Evolutionary conservation across 2,113 vertebrate species (phyloP).

Genomic region (Baryphthengus martii): DNA sequence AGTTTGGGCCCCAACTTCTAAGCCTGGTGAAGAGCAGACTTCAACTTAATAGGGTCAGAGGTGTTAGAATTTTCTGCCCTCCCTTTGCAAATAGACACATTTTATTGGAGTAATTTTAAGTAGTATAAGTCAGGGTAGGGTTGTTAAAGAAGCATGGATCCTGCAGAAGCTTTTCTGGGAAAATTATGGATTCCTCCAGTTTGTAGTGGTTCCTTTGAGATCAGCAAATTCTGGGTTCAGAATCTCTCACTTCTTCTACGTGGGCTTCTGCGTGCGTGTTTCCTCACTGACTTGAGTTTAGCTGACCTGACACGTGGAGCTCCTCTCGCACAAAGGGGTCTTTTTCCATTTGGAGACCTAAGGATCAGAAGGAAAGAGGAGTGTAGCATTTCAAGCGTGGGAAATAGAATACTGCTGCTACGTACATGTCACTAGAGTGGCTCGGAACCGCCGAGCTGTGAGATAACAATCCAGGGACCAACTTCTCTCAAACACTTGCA

Average conservation of each 20-base stretch:
- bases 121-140: background rate
- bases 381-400: background rate
- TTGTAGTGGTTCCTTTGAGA: background rate
- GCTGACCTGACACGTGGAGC: background rate
- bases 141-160: background rate
- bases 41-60: background rate
- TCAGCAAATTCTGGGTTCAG: background rate
- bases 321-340: background rate
- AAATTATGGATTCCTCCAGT: background rate
- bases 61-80: background rate
- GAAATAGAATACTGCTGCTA: background rate
- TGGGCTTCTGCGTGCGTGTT: background rate
- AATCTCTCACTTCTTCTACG: background rate
- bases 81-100: background rate
- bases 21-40: background rate
- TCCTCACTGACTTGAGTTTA: background rate
- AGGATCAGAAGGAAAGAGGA: background rate
- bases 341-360: background rate
- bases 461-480: background rate
- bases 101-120: background rate
- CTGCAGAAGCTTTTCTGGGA: background rate
- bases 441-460: background rate
- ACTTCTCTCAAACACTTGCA: background rate
- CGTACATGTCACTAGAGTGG: background rate
- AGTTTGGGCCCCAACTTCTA: background rate